phyloP scores from a whole-genome alignment of 2,797 vertebrate species.

The Danio choprae region DNA sequence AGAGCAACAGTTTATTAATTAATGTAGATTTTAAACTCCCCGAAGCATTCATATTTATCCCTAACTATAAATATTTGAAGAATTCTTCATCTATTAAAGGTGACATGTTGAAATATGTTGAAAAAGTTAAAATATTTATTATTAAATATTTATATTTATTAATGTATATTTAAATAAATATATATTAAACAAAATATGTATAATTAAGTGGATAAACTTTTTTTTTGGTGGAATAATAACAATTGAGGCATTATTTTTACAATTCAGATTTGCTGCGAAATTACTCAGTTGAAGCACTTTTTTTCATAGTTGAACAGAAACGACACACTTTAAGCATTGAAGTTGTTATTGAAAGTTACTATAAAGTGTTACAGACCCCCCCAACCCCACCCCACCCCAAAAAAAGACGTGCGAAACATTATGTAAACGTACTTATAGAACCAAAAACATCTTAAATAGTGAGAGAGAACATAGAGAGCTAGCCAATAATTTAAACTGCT shows the following conservation, averaged over 20 bases:
- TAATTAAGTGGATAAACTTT: not conserved
- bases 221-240: no score
- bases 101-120: not conserved
- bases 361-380: slow-evolving; percentile 34
- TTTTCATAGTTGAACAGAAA: not conserved
- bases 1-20: not conserved
- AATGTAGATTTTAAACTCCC: not conserved
- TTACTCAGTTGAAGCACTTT: no score
- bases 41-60: not conserved
- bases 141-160: no score
- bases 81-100: not conserved
- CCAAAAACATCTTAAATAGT: slow-evolving; percentile 25
- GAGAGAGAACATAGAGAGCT: not conserved
- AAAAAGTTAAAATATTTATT: no score
- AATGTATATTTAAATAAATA: no score
- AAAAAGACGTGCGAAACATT: slow-evolving; percentile 17
- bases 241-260: not conserved
- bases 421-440: slow-evolving; percentile 17
- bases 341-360: slow-evolving; percentile 18
- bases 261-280: not conserved
- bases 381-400: no score
- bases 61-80: not conserved
- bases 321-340: not conserved
- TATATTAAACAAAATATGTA: not conserved
- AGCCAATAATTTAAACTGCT: slow-evolving; percentile 25